A percentile compares a stretch with the other conserved stretches of the same genome.
Evolutionary conservation across 2,888 invertebrate genomes (phyloP).

Genomic region (Lithophane leautieri): DNA sequence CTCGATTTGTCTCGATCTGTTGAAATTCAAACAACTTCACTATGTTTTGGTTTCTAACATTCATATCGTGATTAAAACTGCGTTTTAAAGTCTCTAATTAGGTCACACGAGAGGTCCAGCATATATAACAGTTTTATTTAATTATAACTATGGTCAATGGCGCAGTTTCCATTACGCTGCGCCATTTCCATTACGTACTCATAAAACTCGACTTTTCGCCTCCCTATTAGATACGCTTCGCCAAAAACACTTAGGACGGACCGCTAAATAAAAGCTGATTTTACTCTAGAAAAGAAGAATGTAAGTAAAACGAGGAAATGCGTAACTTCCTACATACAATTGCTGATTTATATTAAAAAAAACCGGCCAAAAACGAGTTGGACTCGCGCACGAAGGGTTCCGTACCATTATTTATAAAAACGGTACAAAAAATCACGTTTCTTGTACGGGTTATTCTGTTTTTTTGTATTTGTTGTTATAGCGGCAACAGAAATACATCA

Average conservation of each 20-base stretch:
- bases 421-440: no score
- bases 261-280: slow-evolving; percentile 11
- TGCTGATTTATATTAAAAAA: not conserved
- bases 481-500: no score
- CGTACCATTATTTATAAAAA: no score
- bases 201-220: slow-evolving; percentile 7
- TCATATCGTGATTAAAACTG: no score
- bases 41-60: not conserved
- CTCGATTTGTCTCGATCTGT: not conserved
- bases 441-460: no score
- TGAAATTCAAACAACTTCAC: not conserved
- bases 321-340: no score
- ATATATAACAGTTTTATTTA: no score
- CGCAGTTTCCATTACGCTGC: not conserved
- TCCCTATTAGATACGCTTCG: slow-evolving; percentile 27
- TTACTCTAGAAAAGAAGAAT: not conserved
- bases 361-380: no score
- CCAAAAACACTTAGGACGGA: slow-evolving; percentile 24
- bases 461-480: no score
- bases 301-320: not conserved
- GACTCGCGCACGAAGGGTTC: no score
- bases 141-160: not conserved
- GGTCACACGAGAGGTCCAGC: no score
- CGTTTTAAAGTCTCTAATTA: not conserved
- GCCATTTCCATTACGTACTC: not conserved